Evolutionary conservation across 2,888 invertebrate genomes (phyloP).

Genomic region (Agonum fuliginosum): DNA sequence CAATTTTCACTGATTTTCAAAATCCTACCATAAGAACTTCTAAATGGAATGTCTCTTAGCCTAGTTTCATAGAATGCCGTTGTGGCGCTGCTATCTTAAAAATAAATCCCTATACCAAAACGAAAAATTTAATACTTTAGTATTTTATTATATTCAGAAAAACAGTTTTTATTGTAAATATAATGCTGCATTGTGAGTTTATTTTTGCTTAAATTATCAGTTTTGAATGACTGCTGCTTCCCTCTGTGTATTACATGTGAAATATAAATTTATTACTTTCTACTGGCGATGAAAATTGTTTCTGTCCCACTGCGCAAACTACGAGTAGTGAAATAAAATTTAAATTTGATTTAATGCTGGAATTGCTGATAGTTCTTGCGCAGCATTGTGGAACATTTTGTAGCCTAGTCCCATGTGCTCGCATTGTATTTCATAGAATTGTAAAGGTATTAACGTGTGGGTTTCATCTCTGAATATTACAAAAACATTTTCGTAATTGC

Average conservation of each 20-base stretch:
- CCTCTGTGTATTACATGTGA: not conserved
- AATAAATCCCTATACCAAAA: no score
- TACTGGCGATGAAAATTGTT: conserved; percentile 18
- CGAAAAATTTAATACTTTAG: no score
- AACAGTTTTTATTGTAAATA: no score
- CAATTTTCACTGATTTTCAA: no score
- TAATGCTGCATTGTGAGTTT: no score
- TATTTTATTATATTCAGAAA: no score
- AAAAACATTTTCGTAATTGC: not conserved
- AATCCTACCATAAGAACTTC: no score
- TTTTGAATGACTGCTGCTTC: no score
- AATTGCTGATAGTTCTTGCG: conserved; percentile 13
- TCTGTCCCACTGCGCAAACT: conserved; percentile 1
- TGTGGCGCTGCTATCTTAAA: no score
- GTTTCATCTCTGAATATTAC: not conserved
- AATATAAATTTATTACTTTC: conserved; percentile 1
- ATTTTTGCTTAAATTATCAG: no score
- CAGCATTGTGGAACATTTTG: conserved; percentile 1
- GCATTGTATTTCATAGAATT: conserved; percentile 8
- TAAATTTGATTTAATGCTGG: conserved; percentile 18
- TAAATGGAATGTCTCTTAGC: no score
- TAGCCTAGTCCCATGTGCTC: not conserved
- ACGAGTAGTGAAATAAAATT: conserved; percentile 30
- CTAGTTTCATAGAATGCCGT: no score
- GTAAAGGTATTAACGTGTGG: not conserved